phyloP scores from a whole-genome alignment of 1,140 invertebrate genomes.

The Cylas formicarius region DNA sequence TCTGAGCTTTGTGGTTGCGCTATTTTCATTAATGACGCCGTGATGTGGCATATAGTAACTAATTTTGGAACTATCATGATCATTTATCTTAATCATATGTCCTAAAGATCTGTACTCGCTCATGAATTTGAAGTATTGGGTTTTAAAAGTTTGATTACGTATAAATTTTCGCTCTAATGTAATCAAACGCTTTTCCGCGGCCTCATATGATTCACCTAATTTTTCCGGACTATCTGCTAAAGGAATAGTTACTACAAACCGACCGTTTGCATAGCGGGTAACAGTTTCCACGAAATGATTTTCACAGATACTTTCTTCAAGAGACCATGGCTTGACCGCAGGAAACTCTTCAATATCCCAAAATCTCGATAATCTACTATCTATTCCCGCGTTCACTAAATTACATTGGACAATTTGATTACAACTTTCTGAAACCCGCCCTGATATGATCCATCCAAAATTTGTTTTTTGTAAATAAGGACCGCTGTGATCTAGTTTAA shows the following conservation, averaged over 20 bases:
- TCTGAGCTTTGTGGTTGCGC: constrained; percentile 35
- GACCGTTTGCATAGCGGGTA: constrained; percentile 7
- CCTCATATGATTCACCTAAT: constrained; percentile 31
- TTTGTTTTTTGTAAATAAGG: too few relatives aligned
- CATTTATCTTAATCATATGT: constrained; percentile 13
- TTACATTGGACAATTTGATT: too few relatives aligned
- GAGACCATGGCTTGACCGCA: constrained; percentile 2
- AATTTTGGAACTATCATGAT: too few relatives aligned
- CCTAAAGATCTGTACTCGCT: constrained; percentile 15
- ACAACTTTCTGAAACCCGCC: too few relatives aligned
- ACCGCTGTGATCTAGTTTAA: too few relatives aligned
- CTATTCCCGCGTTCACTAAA: constrained; percentile 1
- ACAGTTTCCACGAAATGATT: constrained; percentile 13
- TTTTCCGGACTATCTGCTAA: constrained; percentile 16
- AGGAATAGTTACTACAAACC: constrained; percentile 22
- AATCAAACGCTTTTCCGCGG: constrained; percentile 31
- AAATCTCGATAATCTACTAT: constrained; percentile 17
- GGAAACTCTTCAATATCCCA: constrained; percentile 29
- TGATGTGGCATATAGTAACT: constrained; percentile 33
- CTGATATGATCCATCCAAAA: too few relatives aligned
- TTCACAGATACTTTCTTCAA: constrained; percentile 21
- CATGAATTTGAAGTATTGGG: constrained; percentile 11
- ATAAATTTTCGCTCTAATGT: constrained; percentile 35
- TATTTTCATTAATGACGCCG: constrained; percentile 29
- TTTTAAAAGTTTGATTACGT: constrained; percentile 20